A percentile compares a stretch with the other conserved stretches of the same genome.
Conservation (phyloP, 1,140 invertebrate genomes). For the Drosophila lowei region DNA sequence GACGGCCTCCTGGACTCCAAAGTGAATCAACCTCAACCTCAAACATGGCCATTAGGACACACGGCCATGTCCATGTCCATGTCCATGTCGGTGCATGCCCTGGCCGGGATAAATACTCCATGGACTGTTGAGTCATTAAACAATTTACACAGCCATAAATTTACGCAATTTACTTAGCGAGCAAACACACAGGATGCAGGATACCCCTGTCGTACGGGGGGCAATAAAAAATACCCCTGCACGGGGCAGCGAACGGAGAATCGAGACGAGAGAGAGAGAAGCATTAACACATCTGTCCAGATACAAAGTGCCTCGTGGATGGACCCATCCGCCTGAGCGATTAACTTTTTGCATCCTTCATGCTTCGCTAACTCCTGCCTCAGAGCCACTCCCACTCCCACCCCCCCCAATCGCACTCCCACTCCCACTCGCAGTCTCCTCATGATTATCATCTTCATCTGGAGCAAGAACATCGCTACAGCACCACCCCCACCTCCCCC, state of each 20-base stretch:
- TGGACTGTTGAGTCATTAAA: constrained; percentile 80
- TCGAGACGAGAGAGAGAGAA: constrained; percentile 1
- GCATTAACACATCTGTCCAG: constrained; percentile 81
- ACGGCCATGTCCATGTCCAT: constrained; percentile 41
- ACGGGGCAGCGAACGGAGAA: constrained; percentile 6
- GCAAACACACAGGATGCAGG: constrained; percentile 37
- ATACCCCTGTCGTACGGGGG: constrained; percentile 15
- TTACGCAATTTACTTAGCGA: constrained; percentile 82
- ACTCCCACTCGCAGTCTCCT: constrained; percentile 2
- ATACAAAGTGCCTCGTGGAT: constrained; percentile 49
- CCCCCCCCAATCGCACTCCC: constrained; percentile 5
- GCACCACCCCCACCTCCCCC: too few relatives aligned
- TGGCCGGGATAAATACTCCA: constrained; percentile 59
- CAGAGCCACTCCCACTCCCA: constrained; percentile 2
- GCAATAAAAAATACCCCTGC: constrained; percentile 76
- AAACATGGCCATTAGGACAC: constrained; percentile 55
- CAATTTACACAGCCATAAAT: constrained; percentile 82
- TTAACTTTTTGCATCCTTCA: constrained; percentile 82
- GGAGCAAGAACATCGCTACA: constrained; percentile 15
- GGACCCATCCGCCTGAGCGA: constrained; percentile 70
- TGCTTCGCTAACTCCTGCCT: constrained; percentile 36
- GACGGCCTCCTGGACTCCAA: constrained; percentile 26
- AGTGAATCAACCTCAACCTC: constrained; percentile 45
- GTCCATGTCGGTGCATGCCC: constrained; percentile 58
- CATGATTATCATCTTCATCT: constrained; percentile 21